These are phyloP conservation scores for Ceyx margarethae DNA, from an alignment of 2,113 vertebrate species.

Conservation along the genomic window DNA sequence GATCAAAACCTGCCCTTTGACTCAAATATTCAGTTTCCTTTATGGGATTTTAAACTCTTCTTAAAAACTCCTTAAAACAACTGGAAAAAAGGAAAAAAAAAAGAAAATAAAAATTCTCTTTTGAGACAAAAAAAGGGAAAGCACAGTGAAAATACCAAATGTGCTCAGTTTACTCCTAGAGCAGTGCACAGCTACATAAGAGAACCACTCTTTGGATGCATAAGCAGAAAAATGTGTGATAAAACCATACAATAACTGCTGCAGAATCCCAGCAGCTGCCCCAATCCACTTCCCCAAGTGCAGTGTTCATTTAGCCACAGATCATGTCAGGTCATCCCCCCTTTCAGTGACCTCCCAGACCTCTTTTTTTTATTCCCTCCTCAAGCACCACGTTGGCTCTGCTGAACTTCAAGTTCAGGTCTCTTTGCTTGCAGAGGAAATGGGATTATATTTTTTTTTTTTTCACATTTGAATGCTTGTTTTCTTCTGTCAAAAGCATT, in stretches of 20 bases:
- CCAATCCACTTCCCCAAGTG: background rate
- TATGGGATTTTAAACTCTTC: background rate
- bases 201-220: background rate
- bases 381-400: background rate
- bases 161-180: background rate
- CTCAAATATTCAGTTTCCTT: background rate
- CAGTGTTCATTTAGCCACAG: background rate
- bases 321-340: background rate
- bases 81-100: background rate
- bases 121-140: background rate
- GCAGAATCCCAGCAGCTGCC: background rate
- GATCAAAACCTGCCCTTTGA: background rate
- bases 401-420: background rate
- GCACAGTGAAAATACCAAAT: background rate
- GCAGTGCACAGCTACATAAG: background rate
- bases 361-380: background rate
- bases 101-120: background rate
- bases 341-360: background rate
- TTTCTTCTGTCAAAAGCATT: slow-evolving; percentile 8
- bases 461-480: background rate
- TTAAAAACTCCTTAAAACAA: background rate
- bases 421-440: background rate
- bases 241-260: background rate
- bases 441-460: background rate
- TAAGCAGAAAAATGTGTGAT: background rate